Percentiles rank a stretch among this genome's conserved stretches.
phyloP scores from a whole-genome alignment of 2,797 vertebrate species.

The Poeciliopsis infans region DNA sequence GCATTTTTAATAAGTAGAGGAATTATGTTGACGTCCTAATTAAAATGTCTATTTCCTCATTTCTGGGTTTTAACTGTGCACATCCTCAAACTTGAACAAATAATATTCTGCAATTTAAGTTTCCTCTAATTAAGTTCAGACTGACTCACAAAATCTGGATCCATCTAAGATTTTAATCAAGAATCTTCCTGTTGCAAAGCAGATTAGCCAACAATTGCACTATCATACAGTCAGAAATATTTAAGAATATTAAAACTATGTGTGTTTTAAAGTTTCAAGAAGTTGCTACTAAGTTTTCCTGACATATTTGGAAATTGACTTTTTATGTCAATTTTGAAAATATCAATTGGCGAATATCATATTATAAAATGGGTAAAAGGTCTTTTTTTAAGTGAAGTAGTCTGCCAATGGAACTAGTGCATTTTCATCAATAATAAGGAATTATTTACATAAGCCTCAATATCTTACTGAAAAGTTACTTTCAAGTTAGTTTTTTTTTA shows the following conservation, averaged over 20 bases:
- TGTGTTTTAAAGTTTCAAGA: not conserved
- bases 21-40: not conserved
- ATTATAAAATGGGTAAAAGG: not conserved
- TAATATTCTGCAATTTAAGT: not conserved
- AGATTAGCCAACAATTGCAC: not conserved
- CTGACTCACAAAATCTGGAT: not conserved
- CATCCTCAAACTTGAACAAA: not conserved
- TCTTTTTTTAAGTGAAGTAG: too few relatives aligned
- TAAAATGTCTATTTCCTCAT: not conserved
- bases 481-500: too few relatives aligned
- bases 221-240: not conserved
- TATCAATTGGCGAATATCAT: not conserved
- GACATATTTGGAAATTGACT: not conserved
- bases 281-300: not conserved
- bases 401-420: too few relatives aligned
- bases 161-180: not conserved
- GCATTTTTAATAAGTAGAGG: not conserved
- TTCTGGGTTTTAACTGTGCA: not conserved
- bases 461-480: too few relatives aligned
- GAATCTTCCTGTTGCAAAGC: not conserved
- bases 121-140: not conserved
- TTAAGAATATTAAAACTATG: not conserved
- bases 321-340: not conserved
- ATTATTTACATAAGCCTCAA: too few relatives aligned
- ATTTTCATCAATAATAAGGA: too few relatives aligned